A percentile compares a stretch with the other conserved stretches of the same genome.
Evolutionary conservation across 2,888 invertebrate genomes (phyloP).

Genomic region (Cremastinae sp.): DNA sequence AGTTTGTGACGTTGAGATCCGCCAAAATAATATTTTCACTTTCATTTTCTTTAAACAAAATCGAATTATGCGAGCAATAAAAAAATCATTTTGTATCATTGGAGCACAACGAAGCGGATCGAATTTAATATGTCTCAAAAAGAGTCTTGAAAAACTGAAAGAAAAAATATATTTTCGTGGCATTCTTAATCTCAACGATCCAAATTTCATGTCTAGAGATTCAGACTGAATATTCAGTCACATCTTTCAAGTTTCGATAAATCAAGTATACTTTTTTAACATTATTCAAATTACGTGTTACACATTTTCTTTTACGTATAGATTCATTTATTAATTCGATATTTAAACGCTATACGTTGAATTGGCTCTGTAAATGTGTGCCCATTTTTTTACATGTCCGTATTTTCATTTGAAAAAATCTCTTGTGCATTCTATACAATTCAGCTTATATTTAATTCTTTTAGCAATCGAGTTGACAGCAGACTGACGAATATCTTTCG

Average conservation of each 20-base stretch:
- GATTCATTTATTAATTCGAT: slow-evolving; percentile 48
- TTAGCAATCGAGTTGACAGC: slow-evolving; percentile 38
- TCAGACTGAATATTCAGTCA: slow-evolving; percentile 75
- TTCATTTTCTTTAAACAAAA: too few relatives aligned
- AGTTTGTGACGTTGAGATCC: too few relatives aligned
- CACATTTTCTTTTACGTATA: slow-evolving; percentile 45
- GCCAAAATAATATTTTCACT: slow-evolving; percentile 28
- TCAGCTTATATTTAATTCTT: slow-evolving; percentile 27
- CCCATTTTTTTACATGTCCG: slow-evolving; percentile 32
- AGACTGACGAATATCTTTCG: slow-evolving; percentile 48
- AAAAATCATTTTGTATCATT: too few relatives aligned
- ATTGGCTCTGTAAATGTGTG: slow-evolving; percentile 28
- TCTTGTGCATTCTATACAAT: slow-evolving; percentile 48
- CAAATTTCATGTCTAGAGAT: slow-evolving; percentile 57
- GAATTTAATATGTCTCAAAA: too few relatives aligned
- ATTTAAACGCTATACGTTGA: slow-evolving; percentile 18
- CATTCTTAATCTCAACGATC: neutral
- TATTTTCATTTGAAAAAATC: slow-evolving; percentile 34
- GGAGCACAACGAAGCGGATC: too few relatives aligned
- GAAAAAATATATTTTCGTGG: too few relatives aligned
- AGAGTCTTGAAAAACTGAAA: neutral
- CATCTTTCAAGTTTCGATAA: slow-evolving; percentile 65
- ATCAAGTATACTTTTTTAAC: slow-evolving; percentile 42
- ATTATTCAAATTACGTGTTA: slow-evolving; percentile 42
- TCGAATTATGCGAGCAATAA: too few relatives aligned